phyloP scores from a whole-genome alignment of 2,797 vertebrate species.

The Dryobates pubescens region DNA sequence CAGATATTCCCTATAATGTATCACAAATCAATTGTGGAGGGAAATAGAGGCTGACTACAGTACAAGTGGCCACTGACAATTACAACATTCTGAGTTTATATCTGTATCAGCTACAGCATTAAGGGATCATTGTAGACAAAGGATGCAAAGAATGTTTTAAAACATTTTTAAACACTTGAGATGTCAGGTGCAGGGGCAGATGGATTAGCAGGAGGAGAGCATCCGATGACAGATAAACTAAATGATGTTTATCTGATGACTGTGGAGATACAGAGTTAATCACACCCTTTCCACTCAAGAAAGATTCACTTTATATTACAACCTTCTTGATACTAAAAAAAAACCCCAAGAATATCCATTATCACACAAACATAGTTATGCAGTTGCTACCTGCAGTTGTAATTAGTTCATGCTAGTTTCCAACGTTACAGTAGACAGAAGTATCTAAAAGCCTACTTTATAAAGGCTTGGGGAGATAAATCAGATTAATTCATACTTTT shows the following conservation, averaged over 20 bases:
- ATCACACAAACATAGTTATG: not conserved
- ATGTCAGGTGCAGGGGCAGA: not conserved
- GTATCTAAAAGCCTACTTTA: not conserved
- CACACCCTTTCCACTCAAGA: not conserved
- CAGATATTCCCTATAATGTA: not conserved
- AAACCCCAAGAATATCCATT: not conserved
- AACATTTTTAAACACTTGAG: not conserved
- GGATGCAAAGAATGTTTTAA: not conserved
- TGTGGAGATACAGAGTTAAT: not conserved
- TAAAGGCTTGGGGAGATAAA: not conserved
- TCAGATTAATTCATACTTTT: not conserved
- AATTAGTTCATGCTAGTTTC: not conserved
- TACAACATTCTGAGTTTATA: not conserved
- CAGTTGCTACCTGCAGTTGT: not conserved
- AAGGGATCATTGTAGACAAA: not conserved
- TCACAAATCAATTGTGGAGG: not conserved
- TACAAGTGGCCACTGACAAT: not conserved
- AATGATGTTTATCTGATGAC: not conserved
- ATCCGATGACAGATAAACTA: not conserved
- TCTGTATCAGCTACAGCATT: not conserved
- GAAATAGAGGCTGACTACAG: not conserved
- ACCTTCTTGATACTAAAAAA: not conserved
- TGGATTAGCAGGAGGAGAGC: slow-evolving; percentile 17
- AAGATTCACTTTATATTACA: not conserved
- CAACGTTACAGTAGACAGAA: not conserved